phyloP scores from a whole-genome alignment of 2,797 vertebrate genomes.

The Bradypus variegatus region DNA sequence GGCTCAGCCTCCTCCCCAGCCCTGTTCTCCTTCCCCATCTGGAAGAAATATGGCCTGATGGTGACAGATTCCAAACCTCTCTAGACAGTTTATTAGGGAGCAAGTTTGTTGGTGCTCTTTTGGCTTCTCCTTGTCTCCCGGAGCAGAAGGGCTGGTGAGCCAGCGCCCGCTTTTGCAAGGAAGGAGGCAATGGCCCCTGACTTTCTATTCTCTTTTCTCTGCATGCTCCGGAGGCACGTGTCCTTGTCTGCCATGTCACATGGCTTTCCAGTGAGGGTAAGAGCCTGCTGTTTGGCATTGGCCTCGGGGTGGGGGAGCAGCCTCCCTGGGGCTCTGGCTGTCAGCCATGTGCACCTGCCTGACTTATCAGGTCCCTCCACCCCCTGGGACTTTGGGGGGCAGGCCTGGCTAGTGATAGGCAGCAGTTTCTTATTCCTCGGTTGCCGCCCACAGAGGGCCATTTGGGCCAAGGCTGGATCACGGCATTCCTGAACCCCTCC shows the following conservation, averaged over 20 bases:
- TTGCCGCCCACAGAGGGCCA: neutral
- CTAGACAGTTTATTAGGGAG: rapidly evolving
- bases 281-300: too few species aligned
- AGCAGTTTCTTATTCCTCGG: neutral
- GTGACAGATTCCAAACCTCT: rapidly evolving
- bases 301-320: neutral
- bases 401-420: neutral
- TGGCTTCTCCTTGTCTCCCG: neutral
- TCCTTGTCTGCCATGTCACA: rapidly evolving
- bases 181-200: rapidly evolving
- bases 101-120: rapidly evolving
- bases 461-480: rapidly evolving
- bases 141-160: neutral
- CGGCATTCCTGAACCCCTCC: neutral
- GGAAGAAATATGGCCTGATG: neutral
- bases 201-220: neutral
- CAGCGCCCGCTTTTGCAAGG: neutral
- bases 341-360: too few species aligned
- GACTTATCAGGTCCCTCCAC: neutral
- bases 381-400: rapidly evolving
- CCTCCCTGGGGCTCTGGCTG: neutral
- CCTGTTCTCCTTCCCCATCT: neutral
- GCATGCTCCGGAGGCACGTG: rapidly evolving
- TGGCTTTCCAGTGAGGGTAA: neutral
- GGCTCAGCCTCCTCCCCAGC: too few species aligned